Evolutionary conservation across 2,888 invertebrate genomes (phyloP).

Genomic region (Pterostichus niger): DNA sequence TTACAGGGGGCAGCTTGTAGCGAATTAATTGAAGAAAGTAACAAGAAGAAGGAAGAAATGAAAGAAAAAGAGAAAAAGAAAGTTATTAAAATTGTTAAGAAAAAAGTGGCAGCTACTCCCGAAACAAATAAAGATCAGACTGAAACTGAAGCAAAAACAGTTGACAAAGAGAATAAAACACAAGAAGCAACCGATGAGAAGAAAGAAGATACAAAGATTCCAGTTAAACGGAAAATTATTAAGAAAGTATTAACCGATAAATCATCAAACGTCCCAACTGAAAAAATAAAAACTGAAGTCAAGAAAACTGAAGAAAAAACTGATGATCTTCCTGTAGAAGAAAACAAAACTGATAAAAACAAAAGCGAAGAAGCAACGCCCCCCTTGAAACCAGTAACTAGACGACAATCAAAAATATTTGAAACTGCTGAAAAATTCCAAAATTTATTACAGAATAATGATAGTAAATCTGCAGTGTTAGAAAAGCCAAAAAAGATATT

Average conservation of each 20-base stretch:
- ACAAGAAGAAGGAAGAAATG: slow-evolving; percentile 71
- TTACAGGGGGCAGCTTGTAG: slow-evolving; percentile 76
- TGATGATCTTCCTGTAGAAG: slow-evolving; percentile 63
- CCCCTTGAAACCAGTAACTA: slow-evolving; percentile 78
- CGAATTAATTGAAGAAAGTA: slow-evolving; percentile 77
- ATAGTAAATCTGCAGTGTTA: slow-evolving; percentile 72
- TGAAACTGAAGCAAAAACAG: slow-evolving; percentile 69
- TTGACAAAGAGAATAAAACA: slow-evolving; percentile 67
- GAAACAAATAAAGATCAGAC: slow-evolving; percentile 69
- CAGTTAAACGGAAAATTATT: slow-evolving; percentile 72
- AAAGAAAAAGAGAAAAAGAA: slow-evolving; percentile 73
- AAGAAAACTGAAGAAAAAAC: slow-evolving; percentile 53
- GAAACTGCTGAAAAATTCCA: slow-evolving; percentile 86
- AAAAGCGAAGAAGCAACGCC: slow-evolving; percentile 70
- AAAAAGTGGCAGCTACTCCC: slow-evolving; percentile 68
- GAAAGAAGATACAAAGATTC: slow-evolving; percentile 71
- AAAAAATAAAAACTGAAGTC: slow-evolving; percentile 29
- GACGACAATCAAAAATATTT: slow-evolving; percentile 84
- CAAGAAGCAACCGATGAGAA: slow-evolving; percentile 67
- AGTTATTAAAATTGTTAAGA: slow-evolving; percentile 67
- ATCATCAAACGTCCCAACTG: slow-evolving; percentile 9
- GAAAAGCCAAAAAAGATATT: slow-evolving; percentile 89
- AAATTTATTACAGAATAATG: slow-evolving; percentile 76
- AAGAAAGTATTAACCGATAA: slow-evolving; percentile 68
- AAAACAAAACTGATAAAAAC: slow-evolving; percentile 69